phyloP scores from a whole-genome alignment of 2,113 vertebrate species.

The Zeus faber region DNA sequence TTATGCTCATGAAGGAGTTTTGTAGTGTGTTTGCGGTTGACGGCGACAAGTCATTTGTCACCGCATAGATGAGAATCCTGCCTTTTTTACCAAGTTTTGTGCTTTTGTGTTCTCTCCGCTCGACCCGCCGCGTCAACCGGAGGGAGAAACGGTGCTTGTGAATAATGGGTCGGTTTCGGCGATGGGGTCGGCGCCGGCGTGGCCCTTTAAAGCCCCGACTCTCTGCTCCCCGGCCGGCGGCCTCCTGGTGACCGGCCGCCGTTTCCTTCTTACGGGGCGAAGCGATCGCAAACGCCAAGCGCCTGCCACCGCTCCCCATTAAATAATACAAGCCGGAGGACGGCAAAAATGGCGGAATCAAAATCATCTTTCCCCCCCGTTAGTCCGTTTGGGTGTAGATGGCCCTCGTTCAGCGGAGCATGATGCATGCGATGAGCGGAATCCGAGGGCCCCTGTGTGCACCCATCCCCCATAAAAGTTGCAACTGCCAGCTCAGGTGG shows the following conservation, averaged over 20 bases:
- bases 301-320: slow-evolving; percentile 82
- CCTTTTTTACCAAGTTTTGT: slow-evolving; percentile 17
- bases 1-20: not conserved
- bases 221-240: slow-evolving; percentile 90
- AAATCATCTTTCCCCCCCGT: slow-evolving; percentile 85
- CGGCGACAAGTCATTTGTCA: no score
- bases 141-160: slow-evolving; percentile 66
- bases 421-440: slow-evolving; percentile 75
- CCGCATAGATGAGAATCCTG: no score
- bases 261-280: slow-evolving; percentile 62
- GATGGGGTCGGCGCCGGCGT: slow-evolving; percentile 90
- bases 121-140: slow-evolving; percentile 50
- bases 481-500: slow-evolving; percentile 98
- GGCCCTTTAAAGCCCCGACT: slow-evolving; percentile 88
- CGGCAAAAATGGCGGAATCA: slow-evolving; percentile 55
- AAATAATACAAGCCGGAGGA: slow-evolving; percentile 73
- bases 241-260: slow-evolving; percentile 85
- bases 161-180: slow-evolving; percentile 91
- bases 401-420: slow-evolving; percentile 83
- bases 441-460: slow-evolving; percentile 64
- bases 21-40: not conserved
- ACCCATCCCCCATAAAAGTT: slow-evolving; percentile 83
- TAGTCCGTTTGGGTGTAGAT: slow-evolving; percentile 88
- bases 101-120: slow-evolving; percentile 75
- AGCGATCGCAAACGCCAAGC: slow-evolving; percentile 51